Conservation (phyloP, 2,797 vertebrate genomes). For the Coccyzus lansbergi region DNA sequence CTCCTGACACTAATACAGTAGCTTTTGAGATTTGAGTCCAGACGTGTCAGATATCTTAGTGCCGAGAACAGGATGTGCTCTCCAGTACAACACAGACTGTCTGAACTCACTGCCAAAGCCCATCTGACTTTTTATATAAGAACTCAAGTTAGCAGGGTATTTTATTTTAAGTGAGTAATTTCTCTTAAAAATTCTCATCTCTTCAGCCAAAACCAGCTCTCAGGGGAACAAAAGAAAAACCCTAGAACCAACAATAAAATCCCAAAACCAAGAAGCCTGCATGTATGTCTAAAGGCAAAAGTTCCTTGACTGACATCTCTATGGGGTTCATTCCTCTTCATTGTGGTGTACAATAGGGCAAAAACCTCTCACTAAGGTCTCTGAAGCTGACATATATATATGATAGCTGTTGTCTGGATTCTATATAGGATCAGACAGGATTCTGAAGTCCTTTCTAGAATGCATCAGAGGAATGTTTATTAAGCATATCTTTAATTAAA, state of each 20-base stretch:
- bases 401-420: not conserved
- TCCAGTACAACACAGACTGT: not conserved
- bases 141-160: not conserved
- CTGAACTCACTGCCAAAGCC: slow-evolving; percentile 50
- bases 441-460: not conserved
- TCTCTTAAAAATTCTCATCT: not conserved
- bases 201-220: not conserved
- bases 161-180: not conserved
- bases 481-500: not conserved
- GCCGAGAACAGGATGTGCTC: slow-evolving; percentile 43
- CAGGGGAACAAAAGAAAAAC: too few relatives aligned
- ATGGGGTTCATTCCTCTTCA: not conserved
- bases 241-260: too few relatives aligned
- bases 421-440: not conserved
- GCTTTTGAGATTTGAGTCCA: slow-evolving; percentile 21
- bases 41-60: slow-evolving; percentile 10
- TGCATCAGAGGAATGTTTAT: not conserved
- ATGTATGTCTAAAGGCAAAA: not conserved
- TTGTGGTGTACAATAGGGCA: not conserved
- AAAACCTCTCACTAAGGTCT: not conserved
- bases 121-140: not conserved
- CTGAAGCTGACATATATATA: not conserved
- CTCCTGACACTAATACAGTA: not conserved
- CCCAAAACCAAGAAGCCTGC: not conserved
- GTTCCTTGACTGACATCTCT: not conserved